Evolutionary conservation across 2,113 vertebrate species (phyloP).

Genomic region (Silurus asotus): DNA sequence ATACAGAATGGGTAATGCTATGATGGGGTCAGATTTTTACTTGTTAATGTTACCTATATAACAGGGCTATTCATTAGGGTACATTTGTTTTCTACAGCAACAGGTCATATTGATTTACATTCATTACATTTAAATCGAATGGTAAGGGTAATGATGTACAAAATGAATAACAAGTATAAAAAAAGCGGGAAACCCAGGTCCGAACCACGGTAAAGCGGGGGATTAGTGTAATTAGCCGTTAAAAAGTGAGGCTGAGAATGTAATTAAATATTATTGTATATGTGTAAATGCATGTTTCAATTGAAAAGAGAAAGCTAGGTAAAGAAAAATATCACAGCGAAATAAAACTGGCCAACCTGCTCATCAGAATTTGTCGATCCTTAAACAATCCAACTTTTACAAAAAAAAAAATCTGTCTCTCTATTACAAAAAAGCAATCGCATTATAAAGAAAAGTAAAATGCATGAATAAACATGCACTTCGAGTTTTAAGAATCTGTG

Average conservation of each 20-base stretch:
- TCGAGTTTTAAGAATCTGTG: slow-evolving; percentile 17
- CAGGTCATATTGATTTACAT: neutral
- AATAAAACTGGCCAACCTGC: slow-evolving; percentile 53
- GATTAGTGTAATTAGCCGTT: neutral
- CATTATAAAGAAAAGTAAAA: slow-evolving; percentile 55
- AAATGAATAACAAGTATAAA: no score
- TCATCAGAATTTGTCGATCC: slow-evolving; percentile 58
- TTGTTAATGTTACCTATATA: neutral
- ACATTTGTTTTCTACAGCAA: neutral
- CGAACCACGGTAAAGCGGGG: no score
- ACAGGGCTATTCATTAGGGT: neutral
- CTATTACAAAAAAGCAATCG: slow-evolving; percentile 38
- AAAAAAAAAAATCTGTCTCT: slow-evolving; percentile 61
- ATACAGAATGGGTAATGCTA: neutral
- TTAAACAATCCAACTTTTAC: slow-evolving; percentile 30
- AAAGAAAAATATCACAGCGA: slow-evolving; percentile 40
- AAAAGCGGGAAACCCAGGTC: no score
- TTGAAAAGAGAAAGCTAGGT: slow-evolving; percentile 32
- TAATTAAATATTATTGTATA: neutral
- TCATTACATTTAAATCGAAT: no score
- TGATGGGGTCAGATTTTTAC: neutral
- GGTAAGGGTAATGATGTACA: no score
- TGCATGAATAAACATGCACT: slow-evolving; percentile 40
- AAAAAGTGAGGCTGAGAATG: slow-evolving; percentile 1
- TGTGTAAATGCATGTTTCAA: neutral